Percentiles rank a stretch among this genome's conserved stretches.
phyloP scores from a whole-genome alignment of 1,140 invertebrate genomes.

The Streblospio benedicti region DNA sequence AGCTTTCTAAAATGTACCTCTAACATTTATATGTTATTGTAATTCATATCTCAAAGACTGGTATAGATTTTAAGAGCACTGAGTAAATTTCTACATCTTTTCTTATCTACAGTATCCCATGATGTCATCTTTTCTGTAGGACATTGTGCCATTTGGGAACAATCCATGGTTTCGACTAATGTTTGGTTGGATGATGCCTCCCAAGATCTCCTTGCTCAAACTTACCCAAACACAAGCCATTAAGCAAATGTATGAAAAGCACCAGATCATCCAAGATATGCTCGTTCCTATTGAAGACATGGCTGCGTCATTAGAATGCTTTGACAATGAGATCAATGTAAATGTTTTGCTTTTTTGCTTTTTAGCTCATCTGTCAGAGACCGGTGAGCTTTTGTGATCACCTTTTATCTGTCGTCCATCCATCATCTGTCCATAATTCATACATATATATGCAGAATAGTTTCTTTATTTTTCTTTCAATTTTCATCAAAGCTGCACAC shows the following conservation, averaged over 20 bases:
- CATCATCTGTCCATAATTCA: too few relatives aligned
- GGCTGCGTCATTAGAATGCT: constrained; percentile 55
- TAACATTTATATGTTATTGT: too few relatives aligned
- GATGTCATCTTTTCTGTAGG: constrained; percentile 49
- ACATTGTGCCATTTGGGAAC: constrained; percentile 80
- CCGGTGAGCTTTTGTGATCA: too few relatives aligned
- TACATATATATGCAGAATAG: too few relatives aligned
- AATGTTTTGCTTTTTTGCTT: constrained; percentile 9
- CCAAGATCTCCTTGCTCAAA: constrained; percentile 73
- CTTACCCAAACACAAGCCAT: constrained; percentile 67
- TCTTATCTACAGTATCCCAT: background rate
- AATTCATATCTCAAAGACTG: too few relatives aligned
- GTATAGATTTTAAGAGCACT: too few relatives aligned
- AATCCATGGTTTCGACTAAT: constrained; percentile 62
- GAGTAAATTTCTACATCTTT: too few relatives aligned
- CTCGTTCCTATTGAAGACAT: constrained; percentile 61
- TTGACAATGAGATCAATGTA: constrained; percentile 64
- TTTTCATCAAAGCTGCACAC: too few relatives aligned
- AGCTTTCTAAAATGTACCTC: too few relatives aligned
- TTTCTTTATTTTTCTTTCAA: too few relatives aligned
- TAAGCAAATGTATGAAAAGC: constrained; percentile 65
- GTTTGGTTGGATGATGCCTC: constrained; percentile 72
- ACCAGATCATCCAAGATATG: constrained; percentile 79
- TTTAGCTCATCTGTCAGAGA: constrained; percentile 10
- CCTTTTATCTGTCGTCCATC: too few relatives aligned